A percentile compares a stretch with the other conserved stretches of the same genome.
phyloP scores from a whole-genome alignment of 2,113 vertebrate species.

The Halichoerus grypus region DNA sequence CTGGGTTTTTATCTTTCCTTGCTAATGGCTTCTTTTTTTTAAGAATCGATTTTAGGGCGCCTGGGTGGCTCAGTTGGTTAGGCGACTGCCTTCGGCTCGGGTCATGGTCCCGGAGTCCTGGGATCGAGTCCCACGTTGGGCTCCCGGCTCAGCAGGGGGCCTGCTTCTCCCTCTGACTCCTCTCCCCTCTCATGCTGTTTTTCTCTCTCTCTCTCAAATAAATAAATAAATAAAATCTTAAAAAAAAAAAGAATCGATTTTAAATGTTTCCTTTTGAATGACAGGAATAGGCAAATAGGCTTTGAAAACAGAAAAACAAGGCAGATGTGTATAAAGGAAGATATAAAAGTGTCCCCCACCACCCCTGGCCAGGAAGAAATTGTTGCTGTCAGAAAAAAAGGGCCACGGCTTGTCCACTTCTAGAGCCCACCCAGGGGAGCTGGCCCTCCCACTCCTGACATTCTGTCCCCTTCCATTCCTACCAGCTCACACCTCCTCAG shows the following conservation, averaged over 20 bases:
- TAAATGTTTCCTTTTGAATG: not conserved
- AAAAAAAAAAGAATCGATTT: not conserved
- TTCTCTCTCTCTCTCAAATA: too few relatives aligned
- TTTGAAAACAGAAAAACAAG: not conserved
- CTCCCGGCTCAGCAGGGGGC: too few relatives aligned
- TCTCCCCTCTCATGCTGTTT: too few relatives aligned
- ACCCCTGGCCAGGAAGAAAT: not conserved
- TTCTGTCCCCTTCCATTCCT: not conserved
- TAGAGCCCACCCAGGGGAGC: not conserved
- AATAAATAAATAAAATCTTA: too few relatives aligned
- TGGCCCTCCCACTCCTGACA: rapidly evolving
- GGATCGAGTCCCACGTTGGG: too few relatives aligned
- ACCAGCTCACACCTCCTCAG: rapidly evolving
- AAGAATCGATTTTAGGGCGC: not conserved
- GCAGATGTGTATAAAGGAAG: not conserved
- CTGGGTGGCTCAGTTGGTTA: too few relatives aligned
- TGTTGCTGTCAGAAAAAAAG: not conserved
- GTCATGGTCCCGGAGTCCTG: too few relatives aligned
- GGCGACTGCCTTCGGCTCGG: too few relatives aligned
- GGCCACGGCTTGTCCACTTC: rapidly evolving
- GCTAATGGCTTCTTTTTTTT: not conserved
- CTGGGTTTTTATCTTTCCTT: not conserved
- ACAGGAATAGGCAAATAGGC: not conserved
- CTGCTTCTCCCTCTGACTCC: too few relatives aligned
- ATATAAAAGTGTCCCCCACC: rapidly evolving